A percentile compares a stretch with the other conserved stretches of the same genome.
Evolutionary conservation across 1,140 invertebrate species (phyloP).

Genomic region (Zaprionus lachaisei): DNA sequence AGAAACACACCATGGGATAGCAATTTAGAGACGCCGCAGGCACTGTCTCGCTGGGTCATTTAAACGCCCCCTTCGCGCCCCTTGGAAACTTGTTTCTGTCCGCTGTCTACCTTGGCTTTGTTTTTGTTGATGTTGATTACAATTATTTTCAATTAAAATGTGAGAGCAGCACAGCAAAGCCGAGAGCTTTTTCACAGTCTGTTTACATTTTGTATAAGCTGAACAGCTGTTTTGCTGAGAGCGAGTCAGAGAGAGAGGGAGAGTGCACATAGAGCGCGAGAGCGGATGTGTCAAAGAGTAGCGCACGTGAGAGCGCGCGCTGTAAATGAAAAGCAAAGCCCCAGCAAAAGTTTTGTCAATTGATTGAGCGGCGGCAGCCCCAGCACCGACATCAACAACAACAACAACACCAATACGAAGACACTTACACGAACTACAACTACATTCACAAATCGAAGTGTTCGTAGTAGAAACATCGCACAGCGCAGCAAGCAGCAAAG

Average conservation of each 20-base stretch:
- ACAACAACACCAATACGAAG: slow-evolving; percentile 23
- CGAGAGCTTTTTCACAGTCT: slow-evolving; percentile 66
- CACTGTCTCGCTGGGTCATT: slow-evolving; percentile 19
- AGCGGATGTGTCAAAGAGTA: slow-evolving; percentile 16
- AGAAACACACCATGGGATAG: slow-evolving; percentile 14
- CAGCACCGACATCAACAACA: slow-evolving; percentile 50
- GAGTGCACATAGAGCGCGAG: slow-evolving; percentile 25
- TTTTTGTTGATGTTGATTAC: slow-evolving; percentile 59
- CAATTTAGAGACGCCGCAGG: slow-evolving; percentile 28
- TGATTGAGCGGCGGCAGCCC: slow-evolving; percentile 61
- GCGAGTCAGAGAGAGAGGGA: slow-evolving; percentile 10
- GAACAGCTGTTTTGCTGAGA: slow-evolving; percentile 66
- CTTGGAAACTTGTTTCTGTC: slow-evolving; percentile 65
- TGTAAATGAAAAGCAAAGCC: slow-evolving; percentile 57
- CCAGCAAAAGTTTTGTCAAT: slow-evolving; percentile 70
- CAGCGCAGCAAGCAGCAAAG: slow-evolving; percentile 30
- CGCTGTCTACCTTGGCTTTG: slow-evolving; percentile 73
- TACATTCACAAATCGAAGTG: slow-evolving; percentile 17
- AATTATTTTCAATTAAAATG: slow-evolving; percentile 72
- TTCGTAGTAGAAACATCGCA: slow-evolving; percentile 22
- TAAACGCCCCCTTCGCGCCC: not conserved
- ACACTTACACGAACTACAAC: slow-evolving; percentile 11
- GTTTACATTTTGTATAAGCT: slow-evolving; percentile 69
- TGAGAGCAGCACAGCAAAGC: slow-evolving; percentile 28
- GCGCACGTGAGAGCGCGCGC: slow-evolving; percentile 42